A percentile compares a stretch with the other conserved stretches of the same genome.
phyloP scores from a whole-genome alignment of 2,113 vertebrate genomes.

The Rostratula benghalensis region DNA sequence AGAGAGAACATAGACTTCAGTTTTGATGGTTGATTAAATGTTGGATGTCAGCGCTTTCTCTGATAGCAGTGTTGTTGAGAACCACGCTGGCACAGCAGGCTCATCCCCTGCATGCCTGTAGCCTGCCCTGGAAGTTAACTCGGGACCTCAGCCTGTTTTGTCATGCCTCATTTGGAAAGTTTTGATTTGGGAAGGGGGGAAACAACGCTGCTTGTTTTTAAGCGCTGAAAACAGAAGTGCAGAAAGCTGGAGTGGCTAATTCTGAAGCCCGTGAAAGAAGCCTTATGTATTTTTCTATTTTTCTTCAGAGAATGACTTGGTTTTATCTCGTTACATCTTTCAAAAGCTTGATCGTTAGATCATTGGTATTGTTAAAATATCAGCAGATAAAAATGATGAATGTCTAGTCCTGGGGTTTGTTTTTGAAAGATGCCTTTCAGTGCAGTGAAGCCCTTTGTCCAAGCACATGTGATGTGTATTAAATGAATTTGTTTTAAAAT shows the following conservation, averaged over 20 bases:
- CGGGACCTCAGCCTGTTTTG: not conserved
- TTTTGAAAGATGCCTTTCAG: not conserved
- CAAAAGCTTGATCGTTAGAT: not conserved
- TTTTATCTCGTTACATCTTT: slow-evolving; percentile 5
- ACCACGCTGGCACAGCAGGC: not conserved
- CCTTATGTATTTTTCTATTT: not conserved
- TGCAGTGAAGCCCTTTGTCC: not conserved
- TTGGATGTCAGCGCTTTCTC: not conserved
- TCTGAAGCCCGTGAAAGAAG: not conserved
- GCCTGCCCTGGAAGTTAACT: not conserved
- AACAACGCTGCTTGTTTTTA: not conserved
- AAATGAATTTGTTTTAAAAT: not conserved
- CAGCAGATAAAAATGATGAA: not conserved
- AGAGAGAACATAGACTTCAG: not conserved
- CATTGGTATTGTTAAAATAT: not conserved
- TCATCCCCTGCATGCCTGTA: not conserved
- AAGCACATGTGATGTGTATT: not conserved
- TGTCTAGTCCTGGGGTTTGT: not conserved
- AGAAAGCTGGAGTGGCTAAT: not conserved
- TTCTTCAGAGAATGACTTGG: not conserved
- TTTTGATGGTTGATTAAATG: not conserved
- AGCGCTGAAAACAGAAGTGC: not conserved
- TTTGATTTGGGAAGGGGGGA: not conserved
- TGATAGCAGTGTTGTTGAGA: not conserved
- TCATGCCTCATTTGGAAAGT: not conserved